Evolutionary conservation across 1,140 invertebrate species (phyloP).

Genomic region (Homarus americanus): DNA sequence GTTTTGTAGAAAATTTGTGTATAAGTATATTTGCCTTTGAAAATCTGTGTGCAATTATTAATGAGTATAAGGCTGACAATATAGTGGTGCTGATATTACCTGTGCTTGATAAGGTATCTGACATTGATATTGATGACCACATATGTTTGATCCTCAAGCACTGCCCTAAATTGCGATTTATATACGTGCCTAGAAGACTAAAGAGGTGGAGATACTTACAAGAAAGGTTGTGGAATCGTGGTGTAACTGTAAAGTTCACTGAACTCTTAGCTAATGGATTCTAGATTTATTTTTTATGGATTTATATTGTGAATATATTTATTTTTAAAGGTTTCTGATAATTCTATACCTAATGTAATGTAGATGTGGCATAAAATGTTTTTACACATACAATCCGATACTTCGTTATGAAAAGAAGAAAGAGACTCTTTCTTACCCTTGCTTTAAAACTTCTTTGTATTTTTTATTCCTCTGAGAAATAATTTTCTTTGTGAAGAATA

Average conservation of each 20-base stretch:
- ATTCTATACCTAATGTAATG: not conserved
- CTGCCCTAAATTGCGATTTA: slow-evolving; percentile 45
- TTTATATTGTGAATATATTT: slow-evolving; percentile 3
- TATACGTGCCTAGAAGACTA: slow-evolving; percentile 60
- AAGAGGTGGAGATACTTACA: slow-evolving; percentile 55
- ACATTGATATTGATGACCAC: slow-evolving; percentile 60
- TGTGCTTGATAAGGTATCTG: slow-evolving; percentile 41
- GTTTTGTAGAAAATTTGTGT: slow-evolving; percentile 60
- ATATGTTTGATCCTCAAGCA: slow-evolving; percentile 51
- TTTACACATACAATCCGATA: too few species aligned
- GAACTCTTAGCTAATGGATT: slow-evolving; percentile 51
- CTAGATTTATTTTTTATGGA: not conserved
- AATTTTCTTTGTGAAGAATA: too few species aligned
- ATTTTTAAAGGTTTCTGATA: not conserved
- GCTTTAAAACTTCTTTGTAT: too few species aligned
- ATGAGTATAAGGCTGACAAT: slow-evolving; percentile 37
- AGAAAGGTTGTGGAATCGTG: slow-evolving; percentile 62
- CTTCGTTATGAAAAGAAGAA: too few species aligned
- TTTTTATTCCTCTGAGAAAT: too few species aligned
- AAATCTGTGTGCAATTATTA: slow-evolving; percentile 39
- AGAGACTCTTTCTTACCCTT: too few species aligned
- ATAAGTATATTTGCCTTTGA: slow-evolving; percentile 44
- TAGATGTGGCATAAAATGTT: not conserved
- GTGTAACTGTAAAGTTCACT: slow-evolving; percentile 54
- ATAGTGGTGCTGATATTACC: slow-evolving; percentile 43